Evolutionary conservation across 1,140 invertebrate genomes (phyloP), one percentile per base, ranked within the genome.

Genomic region (Drosophila subobscura): DNA sequence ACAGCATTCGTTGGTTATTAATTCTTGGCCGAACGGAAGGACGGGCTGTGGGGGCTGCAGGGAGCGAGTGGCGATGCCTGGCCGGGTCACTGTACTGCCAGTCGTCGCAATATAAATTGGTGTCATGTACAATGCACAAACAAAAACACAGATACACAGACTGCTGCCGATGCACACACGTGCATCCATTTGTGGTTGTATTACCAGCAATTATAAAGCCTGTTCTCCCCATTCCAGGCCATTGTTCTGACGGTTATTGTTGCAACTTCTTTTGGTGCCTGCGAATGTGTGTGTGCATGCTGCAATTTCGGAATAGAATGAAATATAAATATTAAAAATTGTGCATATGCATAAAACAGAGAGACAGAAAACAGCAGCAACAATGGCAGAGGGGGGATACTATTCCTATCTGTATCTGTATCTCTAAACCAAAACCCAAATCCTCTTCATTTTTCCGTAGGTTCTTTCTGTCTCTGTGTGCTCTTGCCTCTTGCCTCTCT

Each of bases 161-260:
- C 25, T 55, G 6, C 41, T 29, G 25, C 22, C 40, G 10, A 29
- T 22, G 25, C n/a, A 49, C 40, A 73, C 61, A 79, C 63, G 55
- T 58, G 75, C 53, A 42, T 65, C 52, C 66, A 75, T 67, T 84
- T 84, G 77, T 51, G 71, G 65, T 76, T 72, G 63, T 64, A 79
- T 77, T 76, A 84, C 72, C 63, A 85, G 66, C 80, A 85, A 84
- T 84, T 84, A 85, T 72, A 65, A 72, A 61, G 57, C 72, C 66
- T 63, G 47, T 64, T 57, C 55, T 45, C 56, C 58, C 50, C 47
- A 51, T 67, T 65, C 22, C 29, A 10, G 42, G 42, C 65, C 61
- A 68, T 68, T 68, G 63, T 68, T 68, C 47, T 68, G 41, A 41
- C 57, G 40, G 49, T 76, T 76, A 66, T 72, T 71, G 57, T 63